phyloP scores from a whole-genome alignment of 2,113 vertebrate genomes.

The Hepsetus odoe region DNA sequence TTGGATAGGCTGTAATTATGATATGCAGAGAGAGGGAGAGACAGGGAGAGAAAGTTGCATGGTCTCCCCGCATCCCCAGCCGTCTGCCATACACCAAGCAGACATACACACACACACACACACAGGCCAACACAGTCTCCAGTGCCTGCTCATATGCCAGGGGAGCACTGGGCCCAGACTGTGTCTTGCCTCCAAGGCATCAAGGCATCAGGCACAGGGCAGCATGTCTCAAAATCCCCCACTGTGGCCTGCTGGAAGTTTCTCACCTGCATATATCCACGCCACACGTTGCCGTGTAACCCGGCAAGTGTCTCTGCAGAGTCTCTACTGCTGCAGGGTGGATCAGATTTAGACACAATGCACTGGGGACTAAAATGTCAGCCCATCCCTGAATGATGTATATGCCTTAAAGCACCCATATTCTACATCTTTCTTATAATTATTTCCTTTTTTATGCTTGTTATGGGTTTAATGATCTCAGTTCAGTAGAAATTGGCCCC shows the following conservation, averaged over 20 bases:
- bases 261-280: slow-evolving; percentile 38
- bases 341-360: slow-evolving; percentile 29
- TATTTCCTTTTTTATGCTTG: not conserved
- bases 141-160: slow-evolving; percentile 71
- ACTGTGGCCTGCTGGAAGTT: not conserved
- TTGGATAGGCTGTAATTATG: slow-evolving; percentile 46
- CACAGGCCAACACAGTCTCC: slow-evolving; percentile 65
- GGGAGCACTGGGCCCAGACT: slow-evolving; percentile 44
- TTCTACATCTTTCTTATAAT: not conserved
- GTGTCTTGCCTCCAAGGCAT: slow-evolving; percentile 28
- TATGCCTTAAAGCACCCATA: not conserved
- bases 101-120: slow-evolving; percentile 65
- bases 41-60: slow-evolving; percentile 39
- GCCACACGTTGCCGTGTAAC: not conserved
- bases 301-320: slow-evolving; percentile 19
- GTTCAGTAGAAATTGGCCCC: not conserved
- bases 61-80: slow-evolving; percentile 58
- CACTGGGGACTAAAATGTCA: slow-evolving; percentile 34
- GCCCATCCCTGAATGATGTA: not conserved
- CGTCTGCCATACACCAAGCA: slow-evolving; percentile 64
- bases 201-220: slow-evolving; percentile 34
- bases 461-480: not conserved
- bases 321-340: slow-evolving; percentile 36
- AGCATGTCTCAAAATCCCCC: slow-evolving; percentile 26
- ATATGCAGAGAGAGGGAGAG: slow-evolving; percentile 8